Evolutionary conservation across 1,140 invertebrate genomes (phyloP).

Genomic region (Halictus rubicundus): DNA sequence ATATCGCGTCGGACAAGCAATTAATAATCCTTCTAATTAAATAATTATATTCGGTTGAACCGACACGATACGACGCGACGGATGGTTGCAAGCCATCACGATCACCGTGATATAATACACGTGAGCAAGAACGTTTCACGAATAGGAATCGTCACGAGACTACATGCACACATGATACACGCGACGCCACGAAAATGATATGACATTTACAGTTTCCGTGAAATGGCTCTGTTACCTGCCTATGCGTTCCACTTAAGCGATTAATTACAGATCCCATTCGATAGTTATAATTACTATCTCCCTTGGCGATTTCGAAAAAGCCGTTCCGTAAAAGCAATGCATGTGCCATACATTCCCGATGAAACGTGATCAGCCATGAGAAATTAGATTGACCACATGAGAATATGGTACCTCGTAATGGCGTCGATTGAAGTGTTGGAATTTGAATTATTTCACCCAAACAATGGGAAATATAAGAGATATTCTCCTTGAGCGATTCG

Average conservation of each 20-base stretch:
- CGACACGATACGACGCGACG: neutral
- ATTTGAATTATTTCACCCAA: neutral
- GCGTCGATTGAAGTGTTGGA: neutral
- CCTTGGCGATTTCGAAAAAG: neutral
- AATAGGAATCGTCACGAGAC: constrained; percentile 15
- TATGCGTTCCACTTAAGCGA: neutral
- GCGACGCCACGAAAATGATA: constrained; percentile 16
- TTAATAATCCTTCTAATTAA: neutral
- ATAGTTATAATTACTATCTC: neutral
- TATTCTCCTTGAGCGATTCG: neutral
- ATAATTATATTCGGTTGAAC: neutral
- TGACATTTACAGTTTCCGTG: constrained; percentile 14
- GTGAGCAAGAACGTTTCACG: neutral
- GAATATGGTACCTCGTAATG: neutral
- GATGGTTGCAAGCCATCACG: neutral
- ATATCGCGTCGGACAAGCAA: neutral
- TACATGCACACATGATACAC: neutral
- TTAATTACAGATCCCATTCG: neutral
- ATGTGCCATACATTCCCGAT: neutral
- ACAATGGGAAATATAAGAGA: neutral
- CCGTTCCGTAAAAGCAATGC: neutral
- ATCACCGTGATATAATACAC: neutral
- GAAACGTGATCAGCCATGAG: neutral
- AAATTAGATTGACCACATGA: constrained; percentile 8
- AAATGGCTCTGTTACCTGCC: neutral